These are phyloP conservation scores for Trididemnum clinides DNA, from an alignment of 23 tunicate genomes.

Conservation along the genomic window DNA sequence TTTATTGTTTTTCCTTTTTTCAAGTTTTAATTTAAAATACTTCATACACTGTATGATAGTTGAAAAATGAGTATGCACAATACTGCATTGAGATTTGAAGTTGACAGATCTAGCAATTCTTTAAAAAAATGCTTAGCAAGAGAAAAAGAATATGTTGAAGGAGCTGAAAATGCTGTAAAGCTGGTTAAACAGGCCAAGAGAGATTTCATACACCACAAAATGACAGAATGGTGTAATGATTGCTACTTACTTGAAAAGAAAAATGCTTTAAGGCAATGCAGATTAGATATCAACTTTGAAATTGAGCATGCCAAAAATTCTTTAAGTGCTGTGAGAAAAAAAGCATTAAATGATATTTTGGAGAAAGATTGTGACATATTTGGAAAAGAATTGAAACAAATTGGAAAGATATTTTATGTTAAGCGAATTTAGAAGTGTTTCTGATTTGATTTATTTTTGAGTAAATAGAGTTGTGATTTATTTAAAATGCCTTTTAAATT, in stretches of 20 bases:
- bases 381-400: slow-evolving; percentile 52
- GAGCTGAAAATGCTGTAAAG: slow-evolving; percentile 59
- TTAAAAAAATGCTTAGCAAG: slow-evolving; percentile 10
- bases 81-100: slow-evolving; percentile 52
- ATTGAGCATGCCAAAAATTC: slow-evolving; percentile 59
- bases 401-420: slow-evolving; percentile 61
- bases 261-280: slow-evolving; percentile 30
- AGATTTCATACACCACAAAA: slow-evolving; percentile 17
- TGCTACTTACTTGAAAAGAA: slow-evolving; percentile 32
- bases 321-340: slow-evolving; percentile 59
- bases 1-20: no score
- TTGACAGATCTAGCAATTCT: slow-evolving; percentile 37
- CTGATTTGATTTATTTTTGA: no score
- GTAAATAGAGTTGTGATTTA: neutral
- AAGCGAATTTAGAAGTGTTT: slow-evolving; percentile 41
- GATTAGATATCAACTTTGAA: slow-evolving; percentile 49
- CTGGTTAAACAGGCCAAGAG: slow-evolving; percentile 14
- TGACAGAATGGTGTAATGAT: slow-evolving; percentile 64
- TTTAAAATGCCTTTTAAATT: neutral
- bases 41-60: no score
- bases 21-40: no score
- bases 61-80: slow-evolving; percentile 69
- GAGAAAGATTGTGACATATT: slow-evolving; percentile 43
- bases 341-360: slow-evolving; percentile 44
- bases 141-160: slow-evolving; percentile 54